Conservation (phyloP, 2,113 vertebrate species). For the Raja brachyura region DNA sequence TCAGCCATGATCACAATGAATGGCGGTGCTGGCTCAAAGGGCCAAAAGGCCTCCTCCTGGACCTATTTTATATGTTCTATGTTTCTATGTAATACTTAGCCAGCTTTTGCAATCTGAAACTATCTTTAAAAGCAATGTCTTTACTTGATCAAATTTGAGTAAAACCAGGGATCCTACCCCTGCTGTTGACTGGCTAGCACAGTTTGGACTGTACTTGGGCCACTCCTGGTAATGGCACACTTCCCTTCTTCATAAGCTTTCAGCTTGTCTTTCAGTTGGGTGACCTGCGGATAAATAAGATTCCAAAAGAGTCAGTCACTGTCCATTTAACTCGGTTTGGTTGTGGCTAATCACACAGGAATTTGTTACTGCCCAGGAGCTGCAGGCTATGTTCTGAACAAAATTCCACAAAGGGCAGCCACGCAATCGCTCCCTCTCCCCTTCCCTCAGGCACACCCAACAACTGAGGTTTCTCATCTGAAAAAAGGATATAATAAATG, state of each 20-base stretch:
- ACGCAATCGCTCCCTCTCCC: neutral
- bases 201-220: neutral
- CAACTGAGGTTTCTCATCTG: neutral
- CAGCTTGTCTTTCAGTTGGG: constrained; percentile 32
- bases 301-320: constrained; percentile 26
- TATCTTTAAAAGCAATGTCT: neutral
- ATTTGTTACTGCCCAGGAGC: constrained; percentile 25
- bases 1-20: no score
- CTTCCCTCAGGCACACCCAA: neutral
- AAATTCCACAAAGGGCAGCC: constrained; percentile 27
- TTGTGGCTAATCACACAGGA: constrained; percentile 16
- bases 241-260: constrained; percentile 15
- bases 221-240: neutral
- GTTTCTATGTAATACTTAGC: neutral
- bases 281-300: constrained; percentile 21
- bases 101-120: neutral
- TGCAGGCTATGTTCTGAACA: neutral
- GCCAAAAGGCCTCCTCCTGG: no score
- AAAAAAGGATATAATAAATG: constrained; percentile 6
- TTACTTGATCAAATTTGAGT: neutral
- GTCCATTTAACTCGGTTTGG: neutral
- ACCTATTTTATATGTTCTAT: no score
- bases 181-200: neutral
- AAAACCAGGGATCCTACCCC: neutral
- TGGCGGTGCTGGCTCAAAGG: no score